Evolutionary conservation across 2,113 vertebrate species (phyloP).

Genomic region (Equus quagga): DNA sequence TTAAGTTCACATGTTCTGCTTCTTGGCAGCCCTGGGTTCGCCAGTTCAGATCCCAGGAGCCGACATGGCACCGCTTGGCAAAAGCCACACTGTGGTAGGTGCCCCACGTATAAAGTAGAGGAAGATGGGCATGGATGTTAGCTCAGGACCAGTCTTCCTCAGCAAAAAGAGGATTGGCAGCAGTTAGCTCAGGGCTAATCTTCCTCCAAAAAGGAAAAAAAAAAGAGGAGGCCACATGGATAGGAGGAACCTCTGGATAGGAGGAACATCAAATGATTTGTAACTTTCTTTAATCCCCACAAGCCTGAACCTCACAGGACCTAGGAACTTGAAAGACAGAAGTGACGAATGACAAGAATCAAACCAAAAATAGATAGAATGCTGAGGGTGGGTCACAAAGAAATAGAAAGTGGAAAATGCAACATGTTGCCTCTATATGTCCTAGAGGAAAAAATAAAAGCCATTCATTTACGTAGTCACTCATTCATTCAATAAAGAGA

Average conservation of each 20-base stretch:
- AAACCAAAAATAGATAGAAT: background rate
- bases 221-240: no score
- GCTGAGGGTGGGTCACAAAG: background rate
- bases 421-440: rapidly evolving
- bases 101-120: no score
- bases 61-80: no score
- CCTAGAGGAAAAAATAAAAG: background rate
- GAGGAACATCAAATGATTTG: background rate
- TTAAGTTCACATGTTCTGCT: no score
- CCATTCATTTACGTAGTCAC: background rate
- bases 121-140: no score
- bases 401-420: background rate
- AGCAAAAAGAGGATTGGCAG: no score
- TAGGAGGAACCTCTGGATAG: rapidly evolving
- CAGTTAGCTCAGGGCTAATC: no score
- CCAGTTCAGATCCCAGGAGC: no score
- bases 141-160: no score
- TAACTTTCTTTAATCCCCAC: background rate
- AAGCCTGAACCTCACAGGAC: background rate
- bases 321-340: background rate
- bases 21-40: no score
- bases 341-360: background rate
- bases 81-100: no score
- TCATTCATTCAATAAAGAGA: background rate
- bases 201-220: no score